A percentile compares a stretch with the other conserved stretches of the same genome.
Evolutionary conservation across 2,888 invertebrate genomes (phyloP).

Genomic region (Axea sp.): DNA sequence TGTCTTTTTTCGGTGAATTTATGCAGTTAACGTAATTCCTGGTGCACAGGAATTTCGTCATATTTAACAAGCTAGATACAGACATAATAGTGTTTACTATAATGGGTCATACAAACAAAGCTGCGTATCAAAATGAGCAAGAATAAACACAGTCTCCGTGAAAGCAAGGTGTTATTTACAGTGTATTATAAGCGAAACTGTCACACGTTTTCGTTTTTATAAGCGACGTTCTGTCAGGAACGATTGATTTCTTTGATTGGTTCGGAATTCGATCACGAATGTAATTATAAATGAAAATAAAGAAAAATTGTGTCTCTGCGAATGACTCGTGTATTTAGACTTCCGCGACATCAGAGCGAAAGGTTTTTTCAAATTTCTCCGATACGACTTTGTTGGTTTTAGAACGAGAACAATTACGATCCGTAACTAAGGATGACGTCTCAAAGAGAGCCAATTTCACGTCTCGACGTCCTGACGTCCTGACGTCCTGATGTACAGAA

Average conservation of each 20-base stretch:
- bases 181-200: too few species aligned
- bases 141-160: too few species aligned
- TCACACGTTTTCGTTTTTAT: too few species aligned
- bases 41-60: too few species aligned
- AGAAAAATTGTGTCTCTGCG: conserved; percentile 42
- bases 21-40: too few species aligned
- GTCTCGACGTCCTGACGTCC: conserved; percentile 60
- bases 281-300: conserved; percentile 57
- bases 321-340: conserved; percentile 47
- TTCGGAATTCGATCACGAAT: conserved; percentile 34
- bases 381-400: conserved; percentile 46
- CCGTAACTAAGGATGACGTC: conserved; percentile 59
- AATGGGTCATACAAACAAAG: too few species aligned
- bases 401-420: conserved; percentile 57
- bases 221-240: too few species aligned
- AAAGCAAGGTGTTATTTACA: too few species aligned
- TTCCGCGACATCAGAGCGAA: conserved; percentile 17
- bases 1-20: too few species aligned
- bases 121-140: too few species aligned
- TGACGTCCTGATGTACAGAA: conserved; percentile 61
- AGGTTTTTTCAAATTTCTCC: conserved; percentile 16
- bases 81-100: too few species aligned
- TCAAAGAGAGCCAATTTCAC: conserved; percentile 66
- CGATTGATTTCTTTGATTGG: background rate
- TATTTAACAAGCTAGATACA: too few species aligned